These are phyloP conservation scores for Epicauta chinensis DNA, from an alignment of 1,140 invertebrate species.

Conservation along the genomic window DNA sequence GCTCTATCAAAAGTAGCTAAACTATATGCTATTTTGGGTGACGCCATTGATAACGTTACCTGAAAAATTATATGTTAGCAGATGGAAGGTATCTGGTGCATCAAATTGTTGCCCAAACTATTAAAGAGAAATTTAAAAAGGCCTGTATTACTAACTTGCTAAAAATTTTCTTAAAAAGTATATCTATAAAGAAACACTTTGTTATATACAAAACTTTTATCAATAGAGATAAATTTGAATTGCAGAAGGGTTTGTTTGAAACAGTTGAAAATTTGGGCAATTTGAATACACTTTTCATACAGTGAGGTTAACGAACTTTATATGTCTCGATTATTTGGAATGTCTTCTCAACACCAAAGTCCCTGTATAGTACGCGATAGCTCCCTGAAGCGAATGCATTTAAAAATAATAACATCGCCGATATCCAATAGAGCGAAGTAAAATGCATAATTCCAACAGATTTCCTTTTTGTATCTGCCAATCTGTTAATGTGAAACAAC, in stretches of 20 bases:
- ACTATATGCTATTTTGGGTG: background rate
- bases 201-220: no score
- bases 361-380: background rate
- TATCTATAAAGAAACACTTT: no score
- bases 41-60: conserved; percentile 1
- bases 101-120: no score
- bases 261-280: no score
- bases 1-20: background rate
- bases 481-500: background rate
- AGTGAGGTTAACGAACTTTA: background rate
- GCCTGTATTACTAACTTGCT: no score
- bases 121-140: no score
- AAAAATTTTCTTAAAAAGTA: no score
- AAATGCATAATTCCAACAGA: background rate
- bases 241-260: no score
- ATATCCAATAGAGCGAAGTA: conserved; percentile 7
- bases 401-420: background rate
- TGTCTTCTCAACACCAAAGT: background rate
- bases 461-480: background rate
- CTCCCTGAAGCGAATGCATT: background rate
- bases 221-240: no score
- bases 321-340: conserved; percentile 2
- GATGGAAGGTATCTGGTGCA: no score
- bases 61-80: conserved; percentile 1
- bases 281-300: no score